Evolutionary conservation across 2,888 invertebrate genomes (phyloP), one percentile per base, ranked within the genome.

Genomic region (Drosophila greeni): DNA sequence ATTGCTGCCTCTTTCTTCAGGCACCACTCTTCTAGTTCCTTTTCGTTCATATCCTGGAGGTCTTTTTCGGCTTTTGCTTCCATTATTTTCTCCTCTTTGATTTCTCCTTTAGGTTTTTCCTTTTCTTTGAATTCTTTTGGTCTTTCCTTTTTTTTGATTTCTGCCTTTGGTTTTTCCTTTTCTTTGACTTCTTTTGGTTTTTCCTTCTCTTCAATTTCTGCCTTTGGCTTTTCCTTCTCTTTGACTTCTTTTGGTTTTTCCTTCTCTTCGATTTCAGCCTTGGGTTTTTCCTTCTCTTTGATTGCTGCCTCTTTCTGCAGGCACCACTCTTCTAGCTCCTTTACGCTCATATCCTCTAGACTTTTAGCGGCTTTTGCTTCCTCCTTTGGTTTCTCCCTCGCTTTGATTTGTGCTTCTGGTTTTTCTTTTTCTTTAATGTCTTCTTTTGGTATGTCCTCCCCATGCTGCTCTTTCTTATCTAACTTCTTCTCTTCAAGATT

Each of bases 41-140:
- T 26, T 8, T 56, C 23, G 16, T 11, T 59, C 59, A 59, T 59
- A 2, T 56, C 45, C 36, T 56, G n/a, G 12, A 60, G 23, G 0
- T 18, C 26, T 24, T 47, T 45, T 12, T 6, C 31, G 2, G 14
- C 3, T 9, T 14, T 18, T 7, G 7, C 11, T 2, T 33, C 33
- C 6, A n/a, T 29, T 24, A 9, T 6, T 8, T n/a, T n/a, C n/a
- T 42, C 29, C 2, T 26, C 34, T 7, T 53, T 33, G 2, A 12
- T 14, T 26, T 29, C 43, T 11, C 2, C n/a, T 14, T 26, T 36
- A 20, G 9, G 23, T 5, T 34, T 33, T 2, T 24, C 34, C 33
- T 47, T 33, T 3, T 18, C 45, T 18, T 53, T 24, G 6, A 16
- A 9, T 9, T 54, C 53, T 16, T 16, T 11, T 26, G 11, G 26